Percentiles rank a stretch among this genome's conserved stretches.
phyloP scores from a whole-genome alignment of 1,140 invertebrate species.

The Tenebrio molitor region DNA sequence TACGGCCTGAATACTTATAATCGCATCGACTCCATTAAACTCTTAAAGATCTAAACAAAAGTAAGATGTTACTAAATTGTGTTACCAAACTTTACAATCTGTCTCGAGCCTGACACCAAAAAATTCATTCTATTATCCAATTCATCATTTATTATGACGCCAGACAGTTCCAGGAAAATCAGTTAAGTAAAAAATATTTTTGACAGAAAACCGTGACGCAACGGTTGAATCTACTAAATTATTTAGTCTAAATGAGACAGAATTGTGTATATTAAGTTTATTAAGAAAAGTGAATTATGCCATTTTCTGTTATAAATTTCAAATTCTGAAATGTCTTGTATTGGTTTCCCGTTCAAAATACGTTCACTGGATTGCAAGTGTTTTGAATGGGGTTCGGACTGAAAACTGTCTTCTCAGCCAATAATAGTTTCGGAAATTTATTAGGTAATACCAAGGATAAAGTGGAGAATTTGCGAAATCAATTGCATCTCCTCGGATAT shows the following conservation, averaged over 20 bases:
- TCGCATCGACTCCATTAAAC: background rate
- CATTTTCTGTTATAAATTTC: constrained; percentile 15
- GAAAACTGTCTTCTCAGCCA: constrained; percentile 22
- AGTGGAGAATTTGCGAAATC: constrained; percentile 13
- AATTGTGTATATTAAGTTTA: constrained; percentile 22
- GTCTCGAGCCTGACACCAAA: too few species aligned
- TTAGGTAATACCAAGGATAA: constrained; percentile 15
- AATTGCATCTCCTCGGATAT: too few species aligned
- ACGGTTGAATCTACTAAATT: too few species aligned
- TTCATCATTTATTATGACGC: too few species aligned
- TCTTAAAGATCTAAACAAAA: background rate
- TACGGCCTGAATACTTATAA: background rate
- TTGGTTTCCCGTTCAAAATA: constrained; percentile 14
- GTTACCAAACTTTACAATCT: too few species aligned
- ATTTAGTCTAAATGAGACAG: background rate
- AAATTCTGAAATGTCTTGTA: constrained; percentile 22
- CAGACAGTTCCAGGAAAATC: too few species aligned
- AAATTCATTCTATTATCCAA: too few species aligned
- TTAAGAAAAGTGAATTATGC: constrained; percentile 3
- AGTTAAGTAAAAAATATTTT: too few species aligned
- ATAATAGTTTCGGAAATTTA: constrained; percentile 21
- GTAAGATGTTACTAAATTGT: background rate
- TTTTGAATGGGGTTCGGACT: constrained; percentile 29
- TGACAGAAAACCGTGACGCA: too few species aligned
- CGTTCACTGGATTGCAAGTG: constrained; percentile 15